Conservation (phyloP, 2,888 invertebrate species). For the Mesorhabditis spiculigera region DNA sequence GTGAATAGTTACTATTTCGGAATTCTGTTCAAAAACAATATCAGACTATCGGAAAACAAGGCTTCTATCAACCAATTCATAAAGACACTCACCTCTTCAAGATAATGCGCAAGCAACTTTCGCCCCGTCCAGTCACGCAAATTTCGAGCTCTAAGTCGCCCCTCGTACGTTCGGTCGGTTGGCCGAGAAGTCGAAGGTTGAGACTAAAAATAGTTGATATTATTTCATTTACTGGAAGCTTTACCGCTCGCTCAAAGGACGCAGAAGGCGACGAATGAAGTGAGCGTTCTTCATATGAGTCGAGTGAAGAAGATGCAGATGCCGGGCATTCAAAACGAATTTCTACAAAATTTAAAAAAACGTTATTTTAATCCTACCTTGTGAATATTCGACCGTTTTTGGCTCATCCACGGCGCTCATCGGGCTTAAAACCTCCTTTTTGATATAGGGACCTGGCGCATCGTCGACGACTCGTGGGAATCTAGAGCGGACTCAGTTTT, state of each 20-base stretch:
- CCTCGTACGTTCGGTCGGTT: neutral
- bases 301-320: neutral
- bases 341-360: neutral
- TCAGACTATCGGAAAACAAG: neutral
- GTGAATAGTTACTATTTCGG: no score
- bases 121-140: conserved; percentile 3
- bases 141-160: neutral
- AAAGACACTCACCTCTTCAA: neutral
- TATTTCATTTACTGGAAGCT: neutral
- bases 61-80: neutral
- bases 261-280: neutral
- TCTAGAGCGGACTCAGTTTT: neutral
- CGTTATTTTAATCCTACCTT: neutral
- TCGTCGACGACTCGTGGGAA: neutral
- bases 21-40: neutral
- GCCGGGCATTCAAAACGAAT: neutral
- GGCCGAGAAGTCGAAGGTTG: neutral
- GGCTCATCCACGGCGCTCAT: neutral
- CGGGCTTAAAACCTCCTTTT: neutral
- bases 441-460: neutral
- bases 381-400: neutral
- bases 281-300: neutral
- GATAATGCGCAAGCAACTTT: neutral
- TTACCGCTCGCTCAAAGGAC: neutral
- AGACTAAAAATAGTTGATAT: neutral